Base-by-base conservation (phyloP, 2,888 invertebrate genomes). In the Chalcosyrphus nemorum region DNA sequence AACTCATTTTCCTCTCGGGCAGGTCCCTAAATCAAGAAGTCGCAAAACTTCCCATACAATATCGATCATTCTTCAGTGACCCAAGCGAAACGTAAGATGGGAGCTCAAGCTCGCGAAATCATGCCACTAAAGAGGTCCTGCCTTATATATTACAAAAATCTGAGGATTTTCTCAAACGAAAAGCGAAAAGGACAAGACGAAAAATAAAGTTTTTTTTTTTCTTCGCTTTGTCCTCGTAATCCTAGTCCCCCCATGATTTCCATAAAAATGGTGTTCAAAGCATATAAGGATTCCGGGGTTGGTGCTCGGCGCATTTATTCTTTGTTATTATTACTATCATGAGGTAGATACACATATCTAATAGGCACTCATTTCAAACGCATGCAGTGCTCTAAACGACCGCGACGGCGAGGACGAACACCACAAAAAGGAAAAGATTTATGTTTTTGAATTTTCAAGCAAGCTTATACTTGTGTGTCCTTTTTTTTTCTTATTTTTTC, bases 1-100 rank as follows among this genome's bases (percentile, higher is more conserved):
- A 71, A 76, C 32, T 81, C 81, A 81, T 81, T 81, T 81, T 81
- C 81, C 76, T 71, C 76, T 57, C 21, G 29, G 76, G 57, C 52
- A 52, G 71, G 65, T 76, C 81, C 68, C 35, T 81, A 76, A 81
- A 76, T 81, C 81, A 81, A 71, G 65, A 81, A 81, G 81, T 81
- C 76, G 70, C 71, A 65, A 76, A 65, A 76, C 71, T 57, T 57
- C 52, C 19, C 50, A 19, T 52, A 71, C 35, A 76, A 81, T 65
- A 81, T 81, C 70, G 81, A 81, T 81, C 81, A 81, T 75, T 15
- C 41, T 50, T 50, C 70, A 71, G 52, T 81, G 81, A 71, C 70
- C 65, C 63, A 65, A 76, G 50, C 76, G 59, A 21, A 71, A 59
- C 63, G 43, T 27, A 56, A 45, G 32, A 72, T 27, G 47, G 21